Conservation (phyloP, 2,113 vertebrate species). For the Oreotrochilus melanogaster region DNA sequence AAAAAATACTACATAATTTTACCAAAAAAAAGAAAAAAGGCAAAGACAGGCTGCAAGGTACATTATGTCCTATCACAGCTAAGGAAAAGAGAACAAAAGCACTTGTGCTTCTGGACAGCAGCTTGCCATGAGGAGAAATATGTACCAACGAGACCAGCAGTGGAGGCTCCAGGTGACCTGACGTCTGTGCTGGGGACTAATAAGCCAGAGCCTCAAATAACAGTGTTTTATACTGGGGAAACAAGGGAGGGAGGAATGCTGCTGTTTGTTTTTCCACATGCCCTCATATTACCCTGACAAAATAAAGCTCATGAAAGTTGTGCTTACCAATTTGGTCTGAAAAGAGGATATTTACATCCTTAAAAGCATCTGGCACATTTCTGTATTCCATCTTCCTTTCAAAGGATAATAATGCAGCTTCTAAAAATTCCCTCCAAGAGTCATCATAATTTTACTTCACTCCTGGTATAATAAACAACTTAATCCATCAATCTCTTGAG, state of each 20-base stretch:
- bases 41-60: not conserved
- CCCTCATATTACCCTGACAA: not conserved
- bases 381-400: conserved; percentile 8
- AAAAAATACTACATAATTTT: not conserved
- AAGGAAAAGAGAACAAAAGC: not conserved
- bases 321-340: not conserved
- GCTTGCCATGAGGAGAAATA: not conserved
- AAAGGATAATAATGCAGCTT: conserved; percentile 4
- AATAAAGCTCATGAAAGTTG: not conserved
- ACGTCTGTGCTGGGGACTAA: not conserved
- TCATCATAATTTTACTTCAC: not conserved
- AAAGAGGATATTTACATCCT: not conserved
- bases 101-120: not conserved
- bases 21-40: not conserved
- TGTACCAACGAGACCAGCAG: not conserved
- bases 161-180: not conserved
- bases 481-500: not conserved
- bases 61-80: not conserved
- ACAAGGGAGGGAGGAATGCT: not conserved
- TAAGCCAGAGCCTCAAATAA: not conserved
- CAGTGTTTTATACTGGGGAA: not conserved
- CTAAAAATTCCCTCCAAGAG: conserved; percentile 19
- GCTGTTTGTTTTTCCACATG: not conserved
- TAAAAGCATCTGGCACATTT: not conserved
- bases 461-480: not conserved